Conservation (phyloP, 2,888 invertebrate genomes). For the Ormyrus thymus region DNA sequence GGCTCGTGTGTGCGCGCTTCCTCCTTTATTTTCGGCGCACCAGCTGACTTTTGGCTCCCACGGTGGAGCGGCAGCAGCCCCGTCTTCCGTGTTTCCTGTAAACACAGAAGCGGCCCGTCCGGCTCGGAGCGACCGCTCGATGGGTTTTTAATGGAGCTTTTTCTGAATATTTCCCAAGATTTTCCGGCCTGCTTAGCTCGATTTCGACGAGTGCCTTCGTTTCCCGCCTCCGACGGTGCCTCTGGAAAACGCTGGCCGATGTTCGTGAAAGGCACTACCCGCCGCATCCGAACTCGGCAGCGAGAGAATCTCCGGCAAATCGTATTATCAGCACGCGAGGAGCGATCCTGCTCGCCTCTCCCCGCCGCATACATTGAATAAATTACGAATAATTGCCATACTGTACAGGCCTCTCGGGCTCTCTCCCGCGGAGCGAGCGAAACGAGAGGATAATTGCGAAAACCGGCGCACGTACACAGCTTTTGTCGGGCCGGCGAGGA, state of each 20-base stretch:
- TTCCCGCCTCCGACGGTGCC: no score
- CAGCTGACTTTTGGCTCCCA: constrained; percentile 44
- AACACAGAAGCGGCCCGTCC: neutral
- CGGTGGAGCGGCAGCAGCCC: neutral
- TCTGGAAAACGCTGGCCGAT: no score
- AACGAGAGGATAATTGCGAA: constrained; percentile 32
- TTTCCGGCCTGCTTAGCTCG: no score
- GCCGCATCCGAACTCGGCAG: no score
- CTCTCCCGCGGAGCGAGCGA: neutral
- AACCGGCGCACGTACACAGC: constrained; percentile 10
- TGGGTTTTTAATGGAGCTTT: neutral
- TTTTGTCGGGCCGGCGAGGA: constrained; percentile 39
- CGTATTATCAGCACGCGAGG: neutral
- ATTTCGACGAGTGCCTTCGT: no score
- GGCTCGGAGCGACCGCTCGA: no score
- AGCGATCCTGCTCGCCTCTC: neutral
- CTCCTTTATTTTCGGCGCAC: constrained; percentile 14
- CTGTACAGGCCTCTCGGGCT: neutral
- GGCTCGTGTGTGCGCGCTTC: constrained; percentile 7
- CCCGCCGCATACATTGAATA: constrained; percentile 30
- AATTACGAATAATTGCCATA: constrained; percentile 41
- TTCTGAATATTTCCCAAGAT: neutral
- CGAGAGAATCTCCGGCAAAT: constrained; percentile 1
- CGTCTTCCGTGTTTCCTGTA: constrained; percentile 21
- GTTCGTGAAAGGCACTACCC: no score